A percentile compares a stretch with the other conserved stretches of the same genome.
Evolutionary conservation across 2,113 vertebrate species (phyloP).

Genomic region (Eudyptes chrysolophus): DNA sequence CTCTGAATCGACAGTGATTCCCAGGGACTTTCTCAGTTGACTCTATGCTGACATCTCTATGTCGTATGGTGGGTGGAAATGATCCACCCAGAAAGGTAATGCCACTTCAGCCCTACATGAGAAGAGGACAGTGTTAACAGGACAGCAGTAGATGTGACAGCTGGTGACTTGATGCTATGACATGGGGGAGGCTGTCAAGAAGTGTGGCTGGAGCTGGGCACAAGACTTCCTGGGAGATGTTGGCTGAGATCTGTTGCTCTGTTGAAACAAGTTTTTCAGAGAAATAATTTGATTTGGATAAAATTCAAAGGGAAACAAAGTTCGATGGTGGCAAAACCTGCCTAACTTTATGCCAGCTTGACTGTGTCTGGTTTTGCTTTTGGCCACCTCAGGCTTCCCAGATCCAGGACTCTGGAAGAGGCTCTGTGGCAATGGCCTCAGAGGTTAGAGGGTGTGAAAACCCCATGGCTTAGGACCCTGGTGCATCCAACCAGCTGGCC

Average conservation of each 20-base stretch:
- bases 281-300: background rate
- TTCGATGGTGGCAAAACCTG: background rate
- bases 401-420: background rate
- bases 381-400: background rate
- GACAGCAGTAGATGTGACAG: background rate
- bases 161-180: background rate
- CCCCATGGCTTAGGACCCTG: accelerated
- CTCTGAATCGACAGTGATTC: background rate
- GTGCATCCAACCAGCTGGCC: background rate
- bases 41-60: background rate
- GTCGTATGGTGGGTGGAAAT: background rate
- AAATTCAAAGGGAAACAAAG: background rate
- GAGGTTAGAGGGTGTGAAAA: background rate
- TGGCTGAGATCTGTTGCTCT: background rate
- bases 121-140: background rate
- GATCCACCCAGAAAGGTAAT: background rate
- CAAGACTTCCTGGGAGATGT: background rate
- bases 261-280: background rate
- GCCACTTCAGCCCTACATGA: background rate
- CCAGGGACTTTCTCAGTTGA: background rate
- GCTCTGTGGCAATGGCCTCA: background rate
- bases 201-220: background rate
- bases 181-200: background rate
- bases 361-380: background rate
- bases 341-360: background rate